A percentile compares a stretch with the other conserved stretches of the same genome.
Conservation (phyloP, 1,140 invertebrate species). For the Meteorus sp. region DNA sequence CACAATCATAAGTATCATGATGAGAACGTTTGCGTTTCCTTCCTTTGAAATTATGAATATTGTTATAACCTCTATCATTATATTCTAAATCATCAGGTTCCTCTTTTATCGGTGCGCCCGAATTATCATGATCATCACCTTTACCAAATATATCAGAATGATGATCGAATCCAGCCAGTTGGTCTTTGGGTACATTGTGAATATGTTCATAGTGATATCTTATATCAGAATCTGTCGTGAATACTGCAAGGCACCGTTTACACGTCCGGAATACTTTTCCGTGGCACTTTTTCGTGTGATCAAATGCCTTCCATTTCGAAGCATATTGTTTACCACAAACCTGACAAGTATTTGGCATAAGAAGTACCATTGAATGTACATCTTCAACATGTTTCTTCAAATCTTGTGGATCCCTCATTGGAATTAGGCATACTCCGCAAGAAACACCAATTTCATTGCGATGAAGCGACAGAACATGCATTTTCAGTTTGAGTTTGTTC, state of each 20-base stretch:
- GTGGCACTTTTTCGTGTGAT: slow-evolving; percentile 66
- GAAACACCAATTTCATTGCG: slow-evolving; percentile 62
- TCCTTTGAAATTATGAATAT: slow-evolving; percentile 9
- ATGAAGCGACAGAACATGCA: slow-evolving; percentile 63
- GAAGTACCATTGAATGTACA: slow-evolving; percentile 57
- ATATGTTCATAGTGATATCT: slow-evolving; percentile 56
- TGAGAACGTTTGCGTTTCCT: slow-evolving; percentile 35
- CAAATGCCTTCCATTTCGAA: slow-evolving; percentile 65
- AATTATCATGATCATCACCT: slow-evolving; percentile 28
- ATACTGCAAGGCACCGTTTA: slow-evolving; percentile 64
- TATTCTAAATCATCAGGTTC: slow-evolving; percentile 53
- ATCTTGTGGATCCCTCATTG: slow-evolving; percentile 62
- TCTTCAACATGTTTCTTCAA: slow-evolving; percentile 63
- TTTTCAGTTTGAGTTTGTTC: slow-evolving; percentile 64
- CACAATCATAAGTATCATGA: slow-evolving; percentile 50
- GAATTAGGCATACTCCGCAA: slow-evolving; percentile 64
- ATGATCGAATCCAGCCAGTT: slow-evolving; percentile 49
- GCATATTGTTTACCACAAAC: slow-evolving; percentile 66
- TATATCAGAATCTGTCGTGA: slow-evolving; percentile 58
- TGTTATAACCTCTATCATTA: slow-evolving; percentile 36
- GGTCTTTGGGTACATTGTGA: slow-evolving; percentile 54
- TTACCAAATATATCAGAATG: slow-evolving; percentile 39
- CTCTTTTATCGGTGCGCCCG: slow-evolving; percentile 45
- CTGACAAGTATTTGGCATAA: slow-evolving; percentile 62
- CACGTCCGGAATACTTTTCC: slow-evolving; percentile 64